Evolutionary conservation across 2,888 invertebrate genomes (phyloP), one percentile per base, ranked within the genome.

Genomic region (Andrena fulva): DNA sequence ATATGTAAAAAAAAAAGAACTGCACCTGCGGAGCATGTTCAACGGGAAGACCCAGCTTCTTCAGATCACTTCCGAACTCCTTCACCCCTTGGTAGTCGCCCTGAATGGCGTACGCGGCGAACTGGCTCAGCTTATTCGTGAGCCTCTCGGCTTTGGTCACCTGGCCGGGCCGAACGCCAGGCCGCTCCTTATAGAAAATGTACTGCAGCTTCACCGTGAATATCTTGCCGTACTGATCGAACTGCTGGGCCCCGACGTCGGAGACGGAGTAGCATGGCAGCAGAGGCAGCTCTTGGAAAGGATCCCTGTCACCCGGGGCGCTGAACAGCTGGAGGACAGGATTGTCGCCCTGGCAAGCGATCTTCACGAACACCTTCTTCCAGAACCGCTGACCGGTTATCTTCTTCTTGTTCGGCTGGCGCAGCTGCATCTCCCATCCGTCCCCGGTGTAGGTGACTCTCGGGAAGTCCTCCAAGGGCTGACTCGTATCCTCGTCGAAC

Each of bases 161-260:
- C 94, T 98, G 98, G 0, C 99, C 99, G 0, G 99, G 98, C 85
- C 99, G 94, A 24, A 99, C 98, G 1, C 99, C 99, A 0, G 99
- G 99, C 12, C 99, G 95, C 94, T 99, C 99, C 94, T 99, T 99
- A 94, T 99, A 99, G 94, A 99, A 98, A 75, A 99, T 97, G 93
- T 99, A 99, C 94, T 99, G 99, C 87, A 99, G 94, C 94, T 99
- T 99, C 76, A 99, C 96, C 0, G 99, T 99, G 95, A 99, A 99
- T 90, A 99, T 99, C 95, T 99, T 99, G 42, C 99, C 99, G 94
- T 97, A 99, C 94, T 99, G 98, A 94, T 99, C 99, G 93, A 98
- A 99, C 94, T 99, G 99, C 94, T 99, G 99, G 50, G 99, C 98
- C 68, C 97, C 97, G 66, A 98, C 97, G 82, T 98, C 99, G 3